phyloP scores from a whole-genome alignment of 2,113 vertebrate genomes.

The Xerus inauris region DNA sequence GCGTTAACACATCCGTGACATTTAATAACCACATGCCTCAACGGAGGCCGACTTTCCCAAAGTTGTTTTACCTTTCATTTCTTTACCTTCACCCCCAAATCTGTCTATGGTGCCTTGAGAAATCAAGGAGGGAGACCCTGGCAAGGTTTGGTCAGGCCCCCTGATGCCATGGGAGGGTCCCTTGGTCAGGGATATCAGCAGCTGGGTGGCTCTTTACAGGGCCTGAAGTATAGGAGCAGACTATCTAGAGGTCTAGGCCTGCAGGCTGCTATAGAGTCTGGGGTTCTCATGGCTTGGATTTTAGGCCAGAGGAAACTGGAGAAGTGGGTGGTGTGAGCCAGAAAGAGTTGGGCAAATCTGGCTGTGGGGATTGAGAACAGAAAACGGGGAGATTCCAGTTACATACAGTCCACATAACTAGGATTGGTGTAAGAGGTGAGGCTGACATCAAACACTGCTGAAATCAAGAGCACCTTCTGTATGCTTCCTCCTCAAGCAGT shows the following conservation, averaged over 20 bases:
- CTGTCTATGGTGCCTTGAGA: not conserved
- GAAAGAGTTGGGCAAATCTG: not conserved
- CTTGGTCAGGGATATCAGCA: not conserved
- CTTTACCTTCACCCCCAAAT: not conserved
- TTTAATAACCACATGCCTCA: slow-evolving; percentile 81
- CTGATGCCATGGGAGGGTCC: not conserved
- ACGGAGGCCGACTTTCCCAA: slow-evolving; percentile 66
- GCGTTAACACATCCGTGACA: slow-evolving; percentile 80
- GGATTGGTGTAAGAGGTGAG: not conserved
- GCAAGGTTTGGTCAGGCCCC: too few relatives aligned
- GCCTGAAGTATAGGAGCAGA: not conserved
- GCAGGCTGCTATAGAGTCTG: not conserved
- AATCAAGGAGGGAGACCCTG: not conserved
- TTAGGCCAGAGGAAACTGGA: slow-evolving; percentile 11
- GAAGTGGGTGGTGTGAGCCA: not conserved
- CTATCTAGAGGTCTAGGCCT: not conserved
- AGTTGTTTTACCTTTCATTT: slow-evolving; percentile 60
- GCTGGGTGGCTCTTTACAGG: not conserved
- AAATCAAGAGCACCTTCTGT: not conserved
- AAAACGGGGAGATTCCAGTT: not conserved
- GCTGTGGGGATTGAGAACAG: not conserved
- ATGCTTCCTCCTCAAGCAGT: not conserved
- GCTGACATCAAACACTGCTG: not conserved
- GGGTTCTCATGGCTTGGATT: not conserved
- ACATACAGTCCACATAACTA: not conserved